Conservation (phyloP, 2,888 invertebrate genomes). For the Acanthoscelides obtectus region DNA sequence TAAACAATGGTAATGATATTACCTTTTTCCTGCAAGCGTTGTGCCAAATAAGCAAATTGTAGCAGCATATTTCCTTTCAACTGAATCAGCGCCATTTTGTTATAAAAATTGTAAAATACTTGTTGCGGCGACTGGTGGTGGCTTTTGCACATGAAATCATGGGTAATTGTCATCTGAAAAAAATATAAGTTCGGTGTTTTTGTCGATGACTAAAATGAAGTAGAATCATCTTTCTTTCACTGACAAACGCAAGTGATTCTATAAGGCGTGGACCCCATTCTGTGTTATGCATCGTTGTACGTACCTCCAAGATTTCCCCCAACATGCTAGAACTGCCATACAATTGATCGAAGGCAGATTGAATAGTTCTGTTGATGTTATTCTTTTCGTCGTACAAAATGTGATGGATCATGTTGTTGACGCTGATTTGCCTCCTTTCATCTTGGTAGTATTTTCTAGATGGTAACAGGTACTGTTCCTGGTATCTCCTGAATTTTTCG, state of each 20-base stretch:
- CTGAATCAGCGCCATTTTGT: constrained; percentile 68
- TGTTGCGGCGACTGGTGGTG: constrained; percentile 71
- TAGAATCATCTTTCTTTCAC: no score
- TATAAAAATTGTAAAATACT: constrained; percentile 72
- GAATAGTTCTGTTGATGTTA: constrained; percentile 23
- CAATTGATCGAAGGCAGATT: constrained; percentile 17
- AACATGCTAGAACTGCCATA: constrained; percentile 17
- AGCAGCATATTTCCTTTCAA: constrained; percentile 79
- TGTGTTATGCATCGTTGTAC: no score
- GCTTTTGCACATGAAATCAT: constrained; percentile 51
- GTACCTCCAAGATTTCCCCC: constrained; percentile 20
- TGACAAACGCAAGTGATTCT: no score
- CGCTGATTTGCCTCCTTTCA: constrained; percentile 9
- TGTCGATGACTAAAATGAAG: no score
- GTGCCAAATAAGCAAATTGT: constrained; percentile 47
- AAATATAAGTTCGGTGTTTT: no score
- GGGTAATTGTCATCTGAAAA: constrained; percentile 8
- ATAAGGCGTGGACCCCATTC: no score
- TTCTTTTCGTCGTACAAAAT: constrained; percentile 22
- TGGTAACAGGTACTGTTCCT: constrained; percentile 9
- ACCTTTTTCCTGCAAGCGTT: constrained; percentile 20
- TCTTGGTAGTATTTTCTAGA: constrained; percentile 10
- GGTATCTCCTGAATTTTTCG: constrained; percentile 24
- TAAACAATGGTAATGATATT: no score
- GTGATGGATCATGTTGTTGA: constrained; percentile 21